Conservation (phyloP, 1,140 invertebrate genomes). For the Mercenaria mercenaria region DNA sequence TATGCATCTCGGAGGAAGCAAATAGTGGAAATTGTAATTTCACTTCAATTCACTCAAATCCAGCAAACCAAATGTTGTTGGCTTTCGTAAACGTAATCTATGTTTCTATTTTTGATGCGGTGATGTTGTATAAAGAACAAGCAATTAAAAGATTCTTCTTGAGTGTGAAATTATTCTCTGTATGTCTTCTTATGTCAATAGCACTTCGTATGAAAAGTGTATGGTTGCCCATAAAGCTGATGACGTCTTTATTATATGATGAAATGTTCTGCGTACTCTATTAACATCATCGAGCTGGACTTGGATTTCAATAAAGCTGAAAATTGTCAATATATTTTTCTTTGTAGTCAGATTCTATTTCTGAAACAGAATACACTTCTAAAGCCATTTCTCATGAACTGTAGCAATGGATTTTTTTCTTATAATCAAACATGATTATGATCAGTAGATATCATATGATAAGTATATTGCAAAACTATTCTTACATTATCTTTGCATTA, state of each 20-base stretch:
- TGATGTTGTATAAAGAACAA: not conserved
- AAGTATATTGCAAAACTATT: no score
- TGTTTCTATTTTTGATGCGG: not conserved
- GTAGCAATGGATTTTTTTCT: no score
- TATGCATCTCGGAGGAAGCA: not conserved
- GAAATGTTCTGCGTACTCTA: not conserved
- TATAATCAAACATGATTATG: no score
- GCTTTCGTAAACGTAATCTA: not conserved
- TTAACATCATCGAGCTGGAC: not conserved
- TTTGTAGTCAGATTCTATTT: not conserved
- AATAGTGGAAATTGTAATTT: not conserved
- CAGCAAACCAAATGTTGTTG: not conserved
- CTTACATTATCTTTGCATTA: no score
- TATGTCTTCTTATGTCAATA: not conserved
- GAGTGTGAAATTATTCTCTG: slow-evolving; percentile 6
- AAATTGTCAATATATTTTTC: not conserved
- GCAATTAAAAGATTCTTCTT: not conserved
- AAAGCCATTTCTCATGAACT: no score
- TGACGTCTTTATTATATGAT: not conserved
- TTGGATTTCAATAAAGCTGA: not conserved
- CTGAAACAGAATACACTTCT: no score
- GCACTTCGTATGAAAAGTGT: not conserved
- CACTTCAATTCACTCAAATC: not conserved
- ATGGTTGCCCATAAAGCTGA: not conserved
- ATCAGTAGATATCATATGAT: no score